These are phyloP conservation scores for Apodemus speciosus DNA, from an alignment of 2,113 vertebrate genomes.

Conservation along the genomic window DNA sequence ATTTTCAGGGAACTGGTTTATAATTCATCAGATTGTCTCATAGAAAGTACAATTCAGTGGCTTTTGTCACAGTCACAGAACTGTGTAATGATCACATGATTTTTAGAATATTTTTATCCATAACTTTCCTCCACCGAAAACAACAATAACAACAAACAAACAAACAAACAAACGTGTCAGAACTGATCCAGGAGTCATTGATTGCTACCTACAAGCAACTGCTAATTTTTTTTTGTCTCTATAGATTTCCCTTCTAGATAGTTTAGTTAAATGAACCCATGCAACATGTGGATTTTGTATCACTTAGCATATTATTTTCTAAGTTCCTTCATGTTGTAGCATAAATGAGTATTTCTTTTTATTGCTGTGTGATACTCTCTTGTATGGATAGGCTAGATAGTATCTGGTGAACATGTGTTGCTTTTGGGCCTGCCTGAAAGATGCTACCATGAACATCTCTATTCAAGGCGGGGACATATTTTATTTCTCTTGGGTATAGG, in stretches of 20 bases:
- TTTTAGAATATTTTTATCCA: slow-evolving; percentile 23
- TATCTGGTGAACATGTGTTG: background rate
- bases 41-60: background rate
- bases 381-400: background rate
- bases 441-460: background rate
- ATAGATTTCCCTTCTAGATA: background rate
- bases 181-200: background rate
- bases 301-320: background rate
- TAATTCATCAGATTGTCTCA: background rate
- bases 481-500: background rate
- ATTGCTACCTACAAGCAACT: background rate
- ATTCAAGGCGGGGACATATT: background rate
- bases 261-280: background rate
- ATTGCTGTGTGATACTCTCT: background rate
- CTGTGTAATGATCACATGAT: background rate
- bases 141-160: background rate
- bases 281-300: background rate
- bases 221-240: background rate
- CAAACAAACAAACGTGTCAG: background rate
- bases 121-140: background rate
- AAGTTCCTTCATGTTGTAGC: background rate
- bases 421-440: background rate
- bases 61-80: background rate
- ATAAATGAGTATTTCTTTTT: background rate
- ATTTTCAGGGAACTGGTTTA: background rate